Base-by-base conservation (phyloP, 2,888 invertebrate species). In the Cataglyphis albicans region DNA sequence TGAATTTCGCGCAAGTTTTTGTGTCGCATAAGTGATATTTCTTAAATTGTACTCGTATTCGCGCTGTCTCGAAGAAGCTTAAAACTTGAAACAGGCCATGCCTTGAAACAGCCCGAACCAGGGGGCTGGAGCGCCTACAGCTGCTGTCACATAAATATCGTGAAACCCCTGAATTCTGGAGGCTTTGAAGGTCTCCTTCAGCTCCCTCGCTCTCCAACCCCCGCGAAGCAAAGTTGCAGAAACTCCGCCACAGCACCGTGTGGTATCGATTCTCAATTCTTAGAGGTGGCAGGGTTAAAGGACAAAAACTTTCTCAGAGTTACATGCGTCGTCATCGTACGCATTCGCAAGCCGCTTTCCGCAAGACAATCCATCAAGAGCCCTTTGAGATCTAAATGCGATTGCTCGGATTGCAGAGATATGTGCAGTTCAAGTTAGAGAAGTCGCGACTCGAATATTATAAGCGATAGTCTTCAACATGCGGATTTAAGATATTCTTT, bases 81-180 rank as follows among this genome's bases (percentile, higher is more conserved):
- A 89, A 89, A 89, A 90, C 91, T 87, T 87, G 91, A 87, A 89
- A 88, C 86, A 89, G 87, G 86, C 87, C 68, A 84, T 78, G 78
- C 87, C 78, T 70, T 59, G 59, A 86, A 59, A 78, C 82, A 83
- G 29, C 85, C 81, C 65, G 61, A 81, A 35, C 78, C 84, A 75
- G 81, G 86, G 82, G 87, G 87, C 84, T 88, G 87, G 90, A 89
- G 88, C 91, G 91, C 87, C 78, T 93, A 92, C 93, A 93, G 93
- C 92, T 92, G 93, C 93, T 92, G 93, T 93, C 93, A 93, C 93
- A 93, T 93, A 93, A 93, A 93, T 93, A 93, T 93, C 93, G 92
- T 84, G 92, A 92, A 93, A 93, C 93, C 93, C 92, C 92, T 87
- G 91, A 92, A 92, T 93, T 92, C 92, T 92, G 86, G 91, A 91